Evolutionary conservation across 1,140 invertebrate genomes (phyloP).

Genomic region (Marisa cornuarietis): DNA sequence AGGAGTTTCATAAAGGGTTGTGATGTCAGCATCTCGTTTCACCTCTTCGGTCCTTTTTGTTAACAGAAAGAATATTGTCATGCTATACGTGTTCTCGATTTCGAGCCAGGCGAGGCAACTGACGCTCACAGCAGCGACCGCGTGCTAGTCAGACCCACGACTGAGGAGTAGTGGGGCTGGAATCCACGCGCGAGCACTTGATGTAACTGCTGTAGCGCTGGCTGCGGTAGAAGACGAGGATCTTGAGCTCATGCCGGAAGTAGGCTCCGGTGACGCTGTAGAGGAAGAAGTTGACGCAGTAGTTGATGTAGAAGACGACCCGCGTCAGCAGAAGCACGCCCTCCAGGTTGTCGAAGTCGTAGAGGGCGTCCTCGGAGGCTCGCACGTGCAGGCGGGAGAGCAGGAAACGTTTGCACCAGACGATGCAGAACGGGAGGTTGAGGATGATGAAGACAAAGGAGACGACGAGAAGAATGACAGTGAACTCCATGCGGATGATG

Average conservation of each 20-base stretch:
- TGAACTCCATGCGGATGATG: conserved; percentile 52
- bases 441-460: conserved; percentile 50
- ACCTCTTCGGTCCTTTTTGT: too few relatives aligned
- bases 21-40: too few relatives aligned
- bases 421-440: conserved; percentile 53
- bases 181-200: not conserved
- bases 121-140: too few relatives aligned
- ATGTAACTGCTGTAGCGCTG: not conserved
- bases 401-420: conserved; percentile 50
- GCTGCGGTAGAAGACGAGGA: conserved; percentile 20
- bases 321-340: conserved; percentile 45
- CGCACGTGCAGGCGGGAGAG: not conserved
- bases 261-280: conserved; percentile 58
- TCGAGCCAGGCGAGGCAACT: too few relatives aligned
- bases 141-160: conserved; percentile 18
- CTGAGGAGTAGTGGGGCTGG: conserved; percentile 14
- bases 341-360: conserved; percentile 22
- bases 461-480: conserved; percentile 47
- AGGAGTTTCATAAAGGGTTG: too few relatives aligned
- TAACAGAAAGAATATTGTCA: too few relatives aligned
- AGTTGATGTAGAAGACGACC: conserved; percentile 60
- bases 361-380: not conserved
- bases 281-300: conserved; percentile 62
- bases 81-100: too few relatives aligned
- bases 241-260: conserved; percentile 29